Evolutionary conservation across 2,888 invertebrate species (phyloP).

Genomic region (Apamea crenata): DNA sequence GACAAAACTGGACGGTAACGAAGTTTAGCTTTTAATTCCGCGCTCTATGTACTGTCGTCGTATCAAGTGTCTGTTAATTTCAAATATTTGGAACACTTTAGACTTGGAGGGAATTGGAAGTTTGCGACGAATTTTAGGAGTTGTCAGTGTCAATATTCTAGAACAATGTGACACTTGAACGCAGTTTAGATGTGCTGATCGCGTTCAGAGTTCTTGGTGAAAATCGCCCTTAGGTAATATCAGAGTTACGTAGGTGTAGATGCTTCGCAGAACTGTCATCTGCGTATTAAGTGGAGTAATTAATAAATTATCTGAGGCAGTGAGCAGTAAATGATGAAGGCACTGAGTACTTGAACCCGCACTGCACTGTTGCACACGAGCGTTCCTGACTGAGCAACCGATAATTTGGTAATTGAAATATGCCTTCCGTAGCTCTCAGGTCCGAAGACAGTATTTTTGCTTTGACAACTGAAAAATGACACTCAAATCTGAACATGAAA

Average conservation of each 20-base stretch:
- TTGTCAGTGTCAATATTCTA: background rate
- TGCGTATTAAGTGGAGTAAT: conserved; percentile 33
- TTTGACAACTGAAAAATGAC: background rate
- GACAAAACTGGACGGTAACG: conserved; percentile 88
- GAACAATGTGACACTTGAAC: background rate
- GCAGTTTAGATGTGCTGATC: background rate
- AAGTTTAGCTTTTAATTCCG: conserved; percentile 88
- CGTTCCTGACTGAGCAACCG: conserved; percentile 8
- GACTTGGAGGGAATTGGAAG: background rate
- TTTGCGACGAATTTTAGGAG: background rate
- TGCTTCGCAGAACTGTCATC: conserved; percentile 39
- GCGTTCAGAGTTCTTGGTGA: background rate
- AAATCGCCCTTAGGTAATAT: no score
- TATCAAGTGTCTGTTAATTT: conserved; percentile 52
- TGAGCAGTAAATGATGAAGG: conserved; percentile 25
- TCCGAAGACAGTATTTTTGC: background rate
- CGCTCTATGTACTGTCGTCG: conserved; percentile 71
- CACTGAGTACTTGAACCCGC: conserved; percentile 1
- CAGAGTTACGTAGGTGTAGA: background rate
- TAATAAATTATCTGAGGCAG: conserved; percentile 32
- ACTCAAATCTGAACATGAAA: background rate
- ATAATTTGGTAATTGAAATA: conserved; percentile 30
- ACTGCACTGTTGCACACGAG: conserved; percentile 27
- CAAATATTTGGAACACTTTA: conserved; percentile 10
- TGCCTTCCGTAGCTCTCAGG: background rate